Evolutionary conservation across 2,888 invertebrate genomes (phyloP).

Genomic region (Harpalus rufipes): DNA sequence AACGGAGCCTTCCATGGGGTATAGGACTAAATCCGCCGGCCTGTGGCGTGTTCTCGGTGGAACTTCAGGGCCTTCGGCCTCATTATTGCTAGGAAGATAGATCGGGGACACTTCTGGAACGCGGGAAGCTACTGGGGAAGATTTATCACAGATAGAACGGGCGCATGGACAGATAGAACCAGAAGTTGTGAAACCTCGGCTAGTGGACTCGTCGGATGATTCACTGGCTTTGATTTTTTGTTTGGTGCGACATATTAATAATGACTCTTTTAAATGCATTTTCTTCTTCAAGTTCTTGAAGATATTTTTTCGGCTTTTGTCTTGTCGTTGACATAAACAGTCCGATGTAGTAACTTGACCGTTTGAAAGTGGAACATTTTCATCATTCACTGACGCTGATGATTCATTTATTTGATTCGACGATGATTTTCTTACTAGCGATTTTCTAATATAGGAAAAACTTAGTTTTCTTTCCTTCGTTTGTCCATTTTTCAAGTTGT

Average conservation of each 20-base stretch:
- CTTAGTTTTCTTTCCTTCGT: constrained; percentile 64
- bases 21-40: constrained; percentile 50
- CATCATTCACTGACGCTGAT: constrained; percentile 45
- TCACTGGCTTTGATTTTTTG: constrained; percentile 61
- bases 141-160: constrained; percentile 65
- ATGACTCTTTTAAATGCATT: constrained; percentile 63
- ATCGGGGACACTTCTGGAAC: constrained; percentile 54
- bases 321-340: constrained; percentile 63
- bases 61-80: constrained; percentile 37
- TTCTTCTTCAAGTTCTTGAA: constrained; percentile 64
- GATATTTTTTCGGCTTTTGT: constrained; percentile 61
- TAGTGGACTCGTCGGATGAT: constrained; percentile 60
- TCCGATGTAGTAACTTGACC: constrained; percentile 48
- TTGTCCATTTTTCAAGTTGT: constrained; percentile 63
- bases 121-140: constrained; percentile 41
- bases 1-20: constrained; percentile 45
- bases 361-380: constrained; percentile 53
- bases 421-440: constrained; percentile 52
- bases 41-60: constrained; percentile 42
- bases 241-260: constrained; percentile 60
- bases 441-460: constrained; percentile 64
- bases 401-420: constrained; percentile 46
- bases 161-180: constrained; percentile 52
- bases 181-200: constrained; percentile 46
- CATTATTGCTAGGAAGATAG: constrained; percentile 54